Evolutionary conservation across 2,888 invertebrate species (phyloP), one percentile per base, ranked within the genome.

Genomic region (Calameuta idolon): DNA sequence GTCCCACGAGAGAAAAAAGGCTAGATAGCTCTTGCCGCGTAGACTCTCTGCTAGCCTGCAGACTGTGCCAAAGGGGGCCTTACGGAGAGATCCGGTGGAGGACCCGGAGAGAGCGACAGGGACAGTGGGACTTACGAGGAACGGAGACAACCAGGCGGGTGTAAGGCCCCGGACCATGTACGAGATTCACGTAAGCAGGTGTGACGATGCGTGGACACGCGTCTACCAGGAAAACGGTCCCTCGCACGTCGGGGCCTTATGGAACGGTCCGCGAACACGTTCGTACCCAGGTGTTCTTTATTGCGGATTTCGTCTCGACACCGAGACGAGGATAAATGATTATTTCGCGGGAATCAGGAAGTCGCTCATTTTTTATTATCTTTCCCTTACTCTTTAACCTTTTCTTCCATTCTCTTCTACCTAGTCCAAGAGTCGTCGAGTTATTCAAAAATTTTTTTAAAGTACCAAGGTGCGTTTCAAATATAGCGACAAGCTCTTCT

Each of bases 181-280:
- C 81, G 79, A 80, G 84, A 86, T 86, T 89, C 85, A 81, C 88
- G 86, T 90, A 91, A 91, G 91, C 90, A 91, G 89, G 91, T 91
- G 91, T 91, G 91, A 91, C 91, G 91, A 91, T 91, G 91, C 91
- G 86, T 81, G 88, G 89, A 91, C 91, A 91, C 91, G 91, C 90
- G 88, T 90, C 87, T 89, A 88, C 89, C 89, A 86, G 88, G 90
- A 89, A 90, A 87, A 85, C 71, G 71, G 33, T 33, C 81, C 82
- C 85, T 83, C 83, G 79, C 84, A 84, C 85, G 85, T 82, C 84
- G 79, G 77, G 75, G 37, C 75, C 34, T 71, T 12, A 31, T 1
- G 35, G 37, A 75, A 80, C 81, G 78, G 82, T 79, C 55, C 55
- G 55, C 55, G 55, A 23, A 55, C 55, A 55, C 55, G 55, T 55